phyloP scores from a whole-genome alignment of 2,113 vertebrate genomes.

The Archilochus colubris region DNA sequence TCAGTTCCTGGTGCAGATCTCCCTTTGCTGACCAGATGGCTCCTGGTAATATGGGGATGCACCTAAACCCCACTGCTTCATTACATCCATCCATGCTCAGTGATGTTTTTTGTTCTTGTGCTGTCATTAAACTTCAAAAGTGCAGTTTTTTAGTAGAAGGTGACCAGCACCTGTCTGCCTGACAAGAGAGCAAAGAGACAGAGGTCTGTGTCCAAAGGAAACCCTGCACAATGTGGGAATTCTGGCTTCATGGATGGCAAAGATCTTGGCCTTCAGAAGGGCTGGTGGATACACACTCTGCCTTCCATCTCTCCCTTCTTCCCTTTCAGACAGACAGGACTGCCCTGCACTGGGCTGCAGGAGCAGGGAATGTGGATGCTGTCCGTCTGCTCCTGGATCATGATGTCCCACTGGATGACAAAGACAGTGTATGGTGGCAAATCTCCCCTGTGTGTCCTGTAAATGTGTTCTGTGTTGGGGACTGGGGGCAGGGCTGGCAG shows the following conservation, averaged over 20 bases:
- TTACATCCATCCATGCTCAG: neutral
- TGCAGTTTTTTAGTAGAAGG: neutral
- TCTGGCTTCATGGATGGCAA: neutral
- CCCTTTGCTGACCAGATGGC: neutral
- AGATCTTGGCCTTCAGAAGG: neutral
- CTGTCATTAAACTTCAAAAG: neutral
- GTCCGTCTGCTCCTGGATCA: conserved; percentile 85
- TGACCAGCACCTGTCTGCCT: neutral
- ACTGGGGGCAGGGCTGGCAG: neutral
- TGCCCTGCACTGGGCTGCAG: conserved; percentile 89
- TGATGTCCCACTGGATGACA: conserved; percentile 77
- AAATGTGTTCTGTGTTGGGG: neutral
- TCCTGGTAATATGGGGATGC: neutral
- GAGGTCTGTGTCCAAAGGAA: neutral
- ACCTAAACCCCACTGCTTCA: neutral
- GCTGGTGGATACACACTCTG: neutral
- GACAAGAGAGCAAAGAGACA: neutral
- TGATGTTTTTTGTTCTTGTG: neutral
- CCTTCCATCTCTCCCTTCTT: neutral
- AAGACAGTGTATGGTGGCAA: conserved; percentile 77
- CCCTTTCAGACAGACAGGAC: conserved; percentile 80
- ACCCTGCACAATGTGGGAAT: neutral
- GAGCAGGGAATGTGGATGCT: conserved; percentile 82
- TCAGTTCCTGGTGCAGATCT: neutral
- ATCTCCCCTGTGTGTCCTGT: neutral